Percentiles rank a stretch among this genome's conserved stretches.
Evolutionary conservation across 2,113 vertebrate species (phyloP).

Genomic region (Halichoerus grypus): DNA sequence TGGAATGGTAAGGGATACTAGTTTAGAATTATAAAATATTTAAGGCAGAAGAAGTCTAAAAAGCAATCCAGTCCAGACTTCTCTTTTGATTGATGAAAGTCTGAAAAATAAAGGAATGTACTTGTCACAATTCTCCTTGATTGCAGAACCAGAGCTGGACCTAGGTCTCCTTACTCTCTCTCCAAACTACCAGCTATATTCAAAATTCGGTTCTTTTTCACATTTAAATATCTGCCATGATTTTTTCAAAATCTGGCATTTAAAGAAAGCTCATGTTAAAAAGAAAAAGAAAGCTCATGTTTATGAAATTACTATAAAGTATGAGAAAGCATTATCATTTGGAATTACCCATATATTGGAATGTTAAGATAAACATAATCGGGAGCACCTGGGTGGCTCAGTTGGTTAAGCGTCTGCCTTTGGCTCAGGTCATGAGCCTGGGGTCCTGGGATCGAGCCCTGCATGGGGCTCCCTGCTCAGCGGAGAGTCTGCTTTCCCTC

Average conservation of each 20-base stretch:
- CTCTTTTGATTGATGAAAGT: not conserved
- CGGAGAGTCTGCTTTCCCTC: too few relatives aligned
- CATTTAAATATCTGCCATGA: conserved; percentile 35
- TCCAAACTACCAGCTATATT: not conserved
- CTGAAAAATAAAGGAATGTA: conserved; percentile 6
- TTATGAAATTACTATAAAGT: conserved; percentile 30
- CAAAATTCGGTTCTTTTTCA: conserved; percentile 24
- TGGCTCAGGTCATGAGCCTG: too few relatives aligned
- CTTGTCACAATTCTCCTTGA: not conserved
- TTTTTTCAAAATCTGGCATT: conserved; percentile 17
- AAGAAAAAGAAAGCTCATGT: not conserved
- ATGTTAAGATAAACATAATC: conserved; percentile 3
- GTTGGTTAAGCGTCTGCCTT: too few relatives aligned
- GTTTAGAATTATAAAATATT: conserved; percentile 48
- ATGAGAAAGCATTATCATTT: conserved; percentile 13
- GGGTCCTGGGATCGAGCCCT: too few relatives aligned
- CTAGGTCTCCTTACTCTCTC: not conserved
- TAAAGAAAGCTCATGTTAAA: not conserved
- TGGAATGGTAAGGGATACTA: not conserved
- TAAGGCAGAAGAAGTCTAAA: not conserved
- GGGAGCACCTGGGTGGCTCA: too few relatives aligned
- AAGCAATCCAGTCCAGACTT: conserved; percentile 8
- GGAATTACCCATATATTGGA: not conserved
- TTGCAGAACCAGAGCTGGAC: not conserved
- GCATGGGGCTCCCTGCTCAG: too few relatives aligned